Percentiles rank a stretch among this genome's conserved stretches.
Evolutionary conservation across 2,113 vertebrate genomes (phyloP).

Genomic region (Xenopus laevis): DNA sequence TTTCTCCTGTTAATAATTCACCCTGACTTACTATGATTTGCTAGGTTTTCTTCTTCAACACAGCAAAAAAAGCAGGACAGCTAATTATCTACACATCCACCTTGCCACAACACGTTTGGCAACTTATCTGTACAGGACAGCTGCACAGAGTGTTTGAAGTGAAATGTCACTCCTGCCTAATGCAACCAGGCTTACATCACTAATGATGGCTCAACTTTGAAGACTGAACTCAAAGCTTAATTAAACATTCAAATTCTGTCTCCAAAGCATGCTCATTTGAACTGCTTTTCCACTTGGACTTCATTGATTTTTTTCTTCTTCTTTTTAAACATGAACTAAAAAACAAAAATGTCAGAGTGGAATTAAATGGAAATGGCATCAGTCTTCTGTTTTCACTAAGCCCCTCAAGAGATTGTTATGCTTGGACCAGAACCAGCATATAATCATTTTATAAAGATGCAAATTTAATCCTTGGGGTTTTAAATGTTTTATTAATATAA

Average conservation of each 20-base stretch:
- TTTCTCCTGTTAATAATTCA: slow-evolving; percentile 56
- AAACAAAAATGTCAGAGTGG: slow-evolving; percentile 39
- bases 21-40: slow-evolving; percentile 46
- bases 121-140: slow-evolving; percentile 71
- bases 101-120: slow-evolving; percentile 58
- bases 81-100: slow-evolving; percentile 72
- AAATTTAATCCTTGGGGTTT: slow-evolving; percentile 49
- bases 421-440: slow-evolving; percentile 53
- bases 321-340: slow-evolving; percentile 45
- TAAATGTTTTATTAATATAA: slow-evolving; percentile 49
- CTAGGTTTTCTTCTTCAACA: slow-evolving; percentile 43
- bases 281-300: slow-evolving; percentile 57
- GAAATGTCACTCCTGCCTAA: slow-evolving; percentile 58
- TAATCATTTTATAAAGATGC: slow-evolving; percentile 55
- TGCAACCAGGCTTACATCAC: slow-evolving; percentile 60
- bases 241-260: slow-evolving; percentile 79
- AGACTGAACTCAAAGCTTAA: slow-evolving; percentile 73
- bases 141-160: slow-evolving; percentile 67
- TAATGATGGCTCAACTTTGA: slow-evolving; percentile 72
- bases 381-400: slow-evolving; percentile 48
- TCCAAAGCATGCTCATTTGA: slow-evolving; percentile 50
- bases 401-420: slow-evolving; percentile 51
- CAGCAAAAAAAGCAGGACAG: slow-evolving; percentile 54
- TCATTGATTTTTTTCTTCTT: slow-evolving; percentile 44
- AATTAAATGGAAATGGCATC: slow-evolving; percentile 53